phyloP scores from a whole-genome alignment of 2,113 vertebrate genomes.

The Psittacula cyanocephala region DNA sequence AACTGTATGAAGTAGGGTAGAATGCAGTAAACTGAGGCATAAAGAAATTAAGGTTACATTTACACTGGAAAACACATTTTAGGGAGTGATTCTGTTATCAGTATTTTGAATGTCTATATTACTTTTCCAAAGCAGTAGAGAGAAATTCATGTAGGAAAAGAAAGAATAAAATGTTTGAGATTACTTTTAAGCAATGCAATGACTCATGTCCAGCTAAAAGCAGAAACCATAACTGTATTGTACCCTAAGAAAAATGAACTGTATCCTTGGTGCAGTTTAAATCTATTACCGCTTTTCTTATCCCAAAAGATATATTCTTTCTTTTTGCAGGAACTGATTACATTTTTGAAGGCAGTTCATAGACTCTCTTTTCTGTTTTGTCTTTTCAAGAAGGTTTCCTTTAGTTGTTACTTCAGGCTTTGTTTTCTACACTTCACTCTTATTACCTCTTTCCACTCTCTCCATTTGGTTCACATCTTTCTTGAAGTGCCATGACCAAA shows the following conservation, averaged over 20 bases:
- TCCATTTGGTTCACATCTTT: background rate
- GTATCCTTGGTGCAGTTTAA: background rate
- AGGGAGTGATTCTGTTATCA: background rate
- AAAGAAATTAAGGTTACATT: background rate
- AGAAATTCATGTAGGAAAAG: background rate
- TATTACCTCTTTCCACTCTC: background rate
- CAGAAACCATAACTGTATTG: background rate
- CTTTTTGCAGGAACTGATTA: background rate
- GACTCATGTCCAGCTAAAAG: background rate
- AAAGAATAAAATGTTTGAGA: background rate
- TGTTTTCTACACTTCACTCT: background rate
- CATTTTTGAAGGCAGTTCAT: background rate
- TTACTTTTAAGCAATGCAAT: background rate
- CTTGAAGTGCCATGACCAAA: constrained; percentile 3
- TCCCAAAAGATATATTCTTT: background rate
- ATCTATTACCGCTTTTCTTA: background rate
- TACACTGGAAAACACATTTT: background rate
- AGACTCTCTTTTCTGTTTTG: background rate
- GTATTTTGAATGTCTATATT: background rate
- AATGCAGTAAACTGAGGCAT: background rate
- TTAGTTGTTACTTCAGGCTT: background rate
- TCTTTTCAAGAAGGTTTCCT: background rate
- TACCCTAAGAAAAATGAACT: background rate
- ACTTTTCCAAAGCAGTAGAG: background rate
- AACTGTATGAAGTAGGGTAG: background rate